Conservation (phyloP, 2,888 invertebrate genomes). For the Ophion costatus region DNA sequence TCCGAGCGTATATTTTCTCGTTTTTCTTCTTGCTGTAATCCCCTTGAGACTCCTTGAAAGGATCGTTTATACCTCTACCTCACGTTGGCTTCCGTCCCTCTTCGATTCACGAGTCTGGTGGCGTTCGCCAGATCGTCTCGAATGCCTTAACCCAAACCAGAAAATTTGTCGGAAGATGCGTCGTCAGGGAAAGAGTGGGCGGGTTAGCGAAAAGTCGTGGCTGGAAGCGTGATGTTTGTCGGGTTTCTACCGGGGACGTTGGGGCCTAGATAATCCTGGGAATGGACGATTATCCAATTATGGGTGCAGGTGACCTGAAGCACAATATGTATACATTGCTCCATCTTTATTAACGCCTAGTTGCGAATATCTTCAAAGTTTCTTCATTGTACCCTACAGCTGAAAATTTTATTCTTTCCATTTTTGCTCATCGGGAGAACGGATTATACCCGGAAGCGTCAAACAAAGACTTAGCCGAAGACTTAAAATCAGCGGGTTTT, state of each 20-base stretch:
- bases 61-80: conserved; percentile 59
- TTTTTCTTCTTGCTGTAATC: conserved; percentile 41
- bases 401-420: conserved; percentile 27
- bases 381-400: conserved; percentile 32
- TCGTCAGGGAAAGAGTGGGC: conserved; percentile 70
- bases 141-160: conserved; percentile 27
- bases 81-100: conserved; percentile 33
- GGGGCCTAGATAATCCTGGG: conserved; percentile 77
- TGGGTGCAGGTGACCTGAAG: conserved; percentile 76
- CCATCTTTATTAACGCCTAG: conserved; percentile 65
- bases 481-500: conserved; percentile 67
- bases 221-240: conserved; percentile 54
- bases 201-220: conserved; percentile 61
- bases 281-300: conserved; percentile 81
- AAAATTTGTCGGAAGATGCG: conserved; percentile 70
- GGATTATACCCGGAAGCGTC: conserved; percentile 74
- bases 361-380: conserved; percentile 50
- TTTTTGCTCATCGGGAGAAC: conserved; percentile 67
- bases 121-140: conserved; percentile 44
- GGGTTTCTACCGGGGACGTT: conserved; percentile 71
- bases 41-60: conserved; percentile 70
- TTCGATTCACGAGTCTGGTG: conserved; percentile 38
- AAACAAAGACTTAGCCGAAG: conserved; percentile 75
- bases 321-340: conserved; percentile 80
- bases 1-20: conserved; percentile 71